Evolutionary conservation across 2,888 invertebrate species (phyloP).

Genomic region (Synanthedon formicaeformis): DNA sequence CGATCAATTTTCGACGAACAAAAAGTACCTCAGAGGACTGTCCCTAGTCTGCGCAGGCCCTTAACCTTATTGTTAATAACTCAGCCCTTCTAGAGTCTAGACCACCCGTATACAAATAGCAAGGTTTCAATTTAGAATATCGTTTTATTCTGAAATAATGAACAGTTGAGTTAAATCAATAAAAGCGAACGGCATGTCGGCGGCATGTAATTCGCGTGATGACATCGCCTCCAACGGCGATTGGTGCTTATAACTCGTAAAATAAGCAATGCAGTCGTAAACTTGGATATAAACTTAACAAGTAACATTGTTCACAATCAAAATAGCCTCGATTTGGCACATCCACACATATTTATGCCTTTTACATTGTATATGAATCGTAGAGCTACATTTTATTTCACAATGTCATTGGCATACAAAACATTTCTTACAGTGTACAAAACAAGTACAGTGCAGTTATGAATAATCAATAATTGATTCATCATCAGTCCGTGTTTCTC

Average conservation of each 20-base stretch:
- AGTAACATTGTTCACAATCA: conserved; percentile 14
- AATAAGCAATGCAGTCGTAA: conserved; percentile 16
- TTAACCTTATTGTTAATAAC: too few relatives aligned
- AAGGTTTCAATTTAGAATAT: background rate
- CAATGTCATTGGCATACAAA: background rate
- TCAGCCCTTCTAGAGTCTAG: background rate
- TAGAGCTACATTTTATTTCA: background rate
- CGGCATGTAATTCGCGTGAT: conserved; percentile 12
- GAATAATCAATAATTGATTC: too few relatives aligned
- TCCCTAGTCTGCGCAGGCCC: background rate
- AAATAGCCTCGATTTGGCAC: conserved; percentile 9
- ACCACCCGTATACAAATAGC: background rate
- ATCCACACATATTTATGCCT: background rate
- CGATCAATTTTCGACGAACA: too few relatives aligned
- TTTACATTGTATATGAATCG: background rate
- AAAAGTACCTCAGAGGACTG: too few relatives aligned
- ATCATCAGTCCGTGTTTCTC: too few relatives aligned
- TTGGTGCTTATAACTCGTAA: conserved; percentile 18
- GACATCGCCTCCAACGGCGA: conserved; percentile 10
- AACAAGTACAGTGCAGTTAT: too few relatives aligned
- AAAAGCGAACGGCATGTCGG: background rate
- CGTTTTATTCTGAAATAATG: background rate
- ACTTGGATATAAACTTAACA: conserved; percentile 13
- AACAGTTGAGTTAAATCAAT: background rate
- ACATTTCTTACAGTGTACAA: background rate